phyloP scores from a whole-genome alignment of 2,797 vertebrate species.

The Acridotheres tristis region DNA sequence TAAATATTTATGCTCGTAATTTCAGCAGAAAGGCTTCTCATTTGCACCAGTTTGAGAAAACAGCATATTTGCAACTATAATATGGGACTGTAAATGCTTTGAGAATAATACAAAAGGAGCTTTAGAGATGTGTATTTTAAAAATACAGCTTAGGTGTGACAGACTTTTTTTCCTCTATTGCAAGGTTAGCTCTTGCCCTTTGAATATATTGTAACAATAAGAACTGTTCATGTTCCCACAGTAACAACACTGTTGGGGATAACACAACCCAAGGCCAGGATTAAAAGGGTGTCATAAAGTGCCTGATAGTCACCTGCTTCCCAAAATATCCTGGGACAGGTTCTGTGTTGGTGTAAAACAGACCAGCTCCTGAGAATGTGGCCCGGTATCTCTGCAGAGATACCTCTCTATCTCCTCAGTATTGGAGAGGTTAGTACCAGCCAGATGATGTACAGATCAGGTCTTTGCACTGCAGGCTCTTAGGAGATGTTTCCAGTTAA shows the following conservation, averaged over 20 bases:
- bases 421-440: neutral
- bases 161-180: neutral
- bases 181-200: neutral
- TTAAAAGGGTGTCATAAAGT: neutral
- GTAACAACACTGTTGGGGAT: slow-evolving; percentile 16
- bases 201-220: neutral
- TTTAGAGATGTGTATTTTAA: neutral
- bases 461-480: neutral
- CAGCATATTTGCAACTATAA: neutral
- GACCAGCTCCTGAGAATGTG: neutral
- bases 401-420: neutral
- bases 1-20: neutral
- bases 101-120: neutral
- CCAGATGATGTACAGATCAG: neutral
- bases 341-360: neutral
- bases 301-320: neutral
- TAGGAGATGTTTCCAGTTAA: slow-evolving; percentile 15
- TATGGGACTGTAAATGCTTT: neutral
- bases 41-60: neutral
- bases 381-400: neutral
- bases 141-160: neutral
- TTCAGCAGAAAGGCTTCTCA: neutral
- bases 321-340: neutral
- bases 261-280: slow-evolving; percentile 16
- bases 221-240: slow-evolving; percentile 36